Evolutionary conservation across 2,113 vertebrate species (phyloP), one percentile per base, ranked within the genome.

Genomic region (Festucalex cinctus): DNA sequence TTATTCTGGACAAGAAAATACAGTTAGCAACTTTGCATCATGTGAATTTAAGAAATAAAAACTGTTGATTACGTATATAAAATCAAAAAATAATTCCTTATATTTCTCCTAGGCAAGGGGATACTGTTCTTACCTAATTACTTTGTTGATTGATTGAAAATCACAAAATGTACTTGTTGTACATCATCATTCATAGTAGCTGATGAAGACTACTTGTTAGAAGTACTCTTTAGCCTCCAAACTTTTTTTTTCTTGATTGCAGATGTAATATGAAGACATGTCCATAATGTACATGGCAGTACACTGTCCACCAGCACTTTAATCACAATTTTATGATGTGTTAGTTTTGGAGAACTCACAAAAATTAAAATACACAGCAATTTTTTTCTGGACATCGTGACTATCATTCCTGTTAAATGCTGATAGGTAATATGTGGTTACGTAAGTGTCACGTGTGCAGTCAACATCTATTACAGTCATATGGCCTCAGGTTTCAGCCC

Each of bases 381-480:
- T 6, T 37, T 0, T n/a, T 35, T 48, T 72, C 48, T 71, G 24
- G 36, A 71, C 32, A 6, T 14, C 43, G 36, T 69, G 76, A 71
- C 16, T 24, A 13, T 20, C 39, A 13, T 54, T 74, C 58, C 71
- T 51, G 61, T 62, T 65, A 68, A 79, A 75, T 22, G 24, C 63
- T 63, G 72, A 77, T 80, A 71, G 72, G 60, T 82, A 74, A 76
- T 69, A 66, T 70, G 28, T 19, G 37, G 75, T 87, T 83, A 83
- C 62, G 58, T 81, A 86, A 86, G 74, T 6, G 71, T 48, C 72
- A 81, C 72, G 60, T 82, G 81, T 44, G 70, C 63, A 72, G 77
- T 85, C 81, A 76, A 73, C 81, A 79, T 79, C 72, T 71, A 66
- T 81, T 85, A 81, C 37, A 73, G 64, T 82, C 76, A 77, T 58